Percentiles rank a stretch among this genome's conserved stretches.
Conservation (phyloP, 2,797 vertebrate genomes). For the Masticophis lateralis region DNA sequence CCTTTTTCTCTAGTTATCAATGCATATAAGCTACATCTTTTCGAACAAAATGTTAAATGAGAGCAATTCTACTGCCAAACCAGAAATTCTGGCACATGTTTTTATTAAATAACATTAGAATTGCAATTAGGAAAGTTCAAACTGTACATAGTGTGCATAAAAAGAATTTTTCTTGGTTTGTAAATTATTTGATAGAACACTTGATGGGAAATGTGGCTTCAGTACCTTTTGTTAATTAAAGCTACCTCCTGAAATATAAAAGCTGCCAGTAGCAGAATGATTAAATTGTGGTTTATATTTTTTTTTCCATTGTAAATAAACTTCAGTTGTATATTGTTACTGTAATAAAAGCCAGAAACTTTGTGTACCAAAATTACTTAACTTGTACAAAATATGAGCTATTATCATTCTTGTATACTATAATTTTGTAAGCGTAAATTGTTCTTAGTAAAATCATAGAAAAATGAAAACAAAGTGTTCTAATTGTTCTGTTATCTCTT, state of each 20-base stretch:
- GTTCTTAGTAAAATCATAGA: slow-evolving; percentile 65
- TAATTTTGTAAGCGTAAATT: slow-evolving; percentile 87
- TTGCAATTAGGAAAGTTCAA: slow-evolving; percentile 74
- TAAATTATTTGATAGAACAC: slow-evolving; percentile 92
- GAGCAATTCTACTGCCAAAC: slow-evolving; percentile 66
- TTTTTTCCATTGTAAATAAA: slow-evolving; percentile 83
- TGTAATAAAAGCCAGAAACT: slow-evolving; percentile 78
- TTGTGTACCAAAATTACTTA: slow-evolving; percentile 82
- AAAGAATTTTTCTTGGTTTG: slow-evolving; percentile 80
- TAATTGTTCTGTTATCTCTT: slow-evolving; percentile 63
- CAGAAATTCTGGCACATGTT: slow-evolving; percentile 61
- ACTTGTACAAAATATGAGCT: slow-evolving; percentile 86
- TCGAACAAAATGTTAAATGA: slow-evolving; percentile 49
- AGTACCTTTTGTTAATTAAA: slow-evolving; percentile 87
- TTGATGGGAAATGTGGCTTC: slow-evolving; percentile 86
- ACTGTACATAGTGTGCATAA: slow-evolving; percentile 84
- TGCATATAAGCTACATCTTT: slow-evolving; percentile 46
- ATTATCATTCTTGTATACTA: slow-evolving; percentile 88
- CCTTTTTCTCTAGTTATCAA: slow-evolving; percentile 41
- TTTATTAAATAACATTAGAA: slow-evolving; percentile 61
- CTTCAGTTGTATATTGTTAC: slow-evolving; percentile 82
- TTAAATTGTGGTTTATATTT: slow-evolving; percentile 79
- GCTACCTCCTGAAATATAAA: slow-evolving; percentile 95
- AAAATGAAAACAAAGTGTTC: slow-evolving; percentile 18
- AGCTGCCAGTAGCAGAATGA: slow-evolving; percentile 88